Evolutionary conservation across 2,888 invertebrate genomes (phyloP), one percentile per base, ranked within the genome.

Genomic region (Matsumyia berberina): DNA sequence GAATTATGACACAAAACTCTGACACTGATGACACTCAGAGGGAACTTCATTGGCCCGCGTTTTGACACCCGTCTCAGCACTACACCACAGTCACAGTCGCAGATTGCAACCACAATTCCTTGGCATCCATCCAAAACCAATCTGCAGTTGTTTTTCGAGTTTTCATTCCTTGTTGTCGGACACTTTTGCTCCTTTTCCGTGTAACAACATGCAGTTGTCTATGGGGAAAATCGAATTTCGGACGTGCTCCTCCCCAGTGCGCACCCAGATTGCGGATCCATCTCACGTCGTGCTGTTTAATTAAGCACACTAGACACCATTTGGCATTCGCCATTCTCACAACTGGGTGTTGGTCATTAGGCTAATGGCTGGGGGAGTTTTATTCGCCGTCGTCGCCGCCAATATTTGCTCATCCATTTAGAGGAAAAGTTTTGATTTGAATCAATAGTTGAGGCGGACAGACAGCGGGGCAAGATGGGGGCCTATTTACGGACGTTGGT

Each of bases 271-370:
- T 69, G 62, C 58, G 58, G 42, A 81, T 77, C 57, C 81, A 70
- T 29, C 76, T 81, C 77, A 81, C 77, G 70, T 69, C 51, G 51
- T 57, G 46, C 64, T 79, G 72, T 81, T 81, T 81, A 81, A 81
- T 81, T 81, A 81, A 81, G 81, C 55, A 49, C 49, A 67, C 81
- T 62, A 67, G 80, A 44, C 67, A 69, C 55, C 39, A 46, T 39
- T 39, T 46, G 69, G 55, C 67, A 66, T 64, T 57, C 60, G 60
- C 17, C 24, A 33, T 29, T 35, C 31, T 58, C 77, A 62, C 66
- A 62, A 64, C 49, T 70, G 77, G 76, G 76, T 70, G 69, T 37
- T 69, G 77, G 73, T 70, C 69, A 70, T 77, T 81, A 81, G 49
- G 39, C 29, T 76, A 62, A 76, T 73, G 57, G 69, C 31, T 57